phyloP scores from a whole-genome alignment of 2,113 vertebrate species.

The Macrotus californicus region DNA sequence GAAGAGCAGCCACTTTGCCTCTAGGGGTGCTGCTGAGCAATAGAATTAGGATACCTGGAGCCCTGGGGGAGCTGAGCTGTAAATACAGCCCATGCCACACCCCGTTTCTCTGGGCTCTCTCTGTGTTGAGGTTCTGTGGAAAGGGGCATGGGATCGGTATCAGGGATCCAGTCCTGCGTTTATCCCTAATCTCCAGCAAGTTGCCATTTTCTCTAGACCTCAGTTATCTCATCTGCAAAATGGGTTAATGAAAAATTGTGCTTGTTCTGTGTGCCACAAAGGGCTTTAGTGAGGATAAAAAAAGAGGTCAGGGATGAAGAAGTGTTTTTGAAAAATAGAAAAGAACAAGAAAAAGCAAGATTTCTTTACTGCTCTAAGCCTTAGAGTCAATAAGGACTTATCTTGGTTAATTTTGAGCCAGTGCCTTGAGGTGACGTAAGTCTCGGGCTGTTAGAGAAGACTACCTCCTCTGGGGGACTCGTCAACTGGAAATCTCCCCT shows the following conservation, averaged over 20 bases:
- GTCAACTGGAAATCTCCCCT: background rate
- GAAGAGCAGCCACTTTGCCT: background rate
- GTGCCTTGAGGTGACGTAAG: background rate
- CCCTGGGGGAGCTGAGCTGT: background rate
- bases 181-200: background rate
- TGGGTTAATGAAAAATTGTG: background rate
- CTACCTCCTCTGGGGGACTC: background rate
- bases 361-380: background rate
- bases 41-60: background rate
- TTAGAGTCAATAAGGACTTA: background rate
- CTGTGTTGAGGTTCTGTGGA: background rate
- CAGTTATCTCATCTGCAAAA: conserved; percentile 13
- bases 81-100: background rate
- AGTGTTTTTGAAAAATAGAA: background rate
- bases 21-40: background rate
- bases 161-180: background rate
- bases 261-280: background rate
- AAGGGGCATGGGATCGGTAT: background rate
- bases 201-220: background rate
- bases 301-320: background rate
- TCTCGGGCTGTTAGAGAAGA: background rate
- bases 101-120: background rate
- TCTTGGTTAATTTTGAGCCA: background rate
- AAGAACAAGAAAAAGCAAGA: background rate
- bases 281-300: background rate